Evolutionary conservation across 2,113 vertebrate genomes (phyloP).

Genomic region (Clarias gariepinus): DNA sequence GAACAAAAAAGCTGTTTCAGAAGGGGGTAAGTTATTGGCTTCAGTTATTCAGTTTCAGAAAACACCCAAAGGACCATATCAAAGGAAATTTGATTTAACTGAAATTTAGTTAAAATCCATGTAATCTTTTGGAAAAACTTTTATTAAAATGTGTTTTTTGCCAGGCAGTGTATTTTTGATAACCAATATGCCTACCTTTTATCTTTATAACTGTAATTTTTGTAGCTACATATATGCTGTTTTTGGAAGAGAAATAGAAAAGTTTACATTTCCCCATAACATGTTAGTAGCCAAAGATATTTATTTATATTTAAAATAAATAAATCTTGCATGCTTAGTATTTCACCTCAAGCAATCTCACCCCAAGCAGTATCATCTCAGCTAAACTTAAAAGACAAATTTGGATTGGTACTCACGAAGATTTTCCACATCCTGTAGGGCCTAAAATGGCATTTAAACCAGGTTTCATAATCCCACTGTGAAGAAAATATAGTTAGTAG

Average conservation of each 20-base stretch:
- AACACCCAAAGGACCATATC: too few species aligned
- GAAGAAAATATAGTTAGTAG: conserved; percentile 43
- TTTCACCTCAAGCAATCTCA: neutral
- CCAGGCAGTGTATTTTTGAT: neutral
- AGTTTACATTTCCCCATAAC: neutral
- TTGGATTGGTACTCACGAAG: conserved; percentile 84
- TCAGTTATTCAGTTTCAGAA: too few species aligned
- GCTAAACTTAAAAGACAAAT: neutral
- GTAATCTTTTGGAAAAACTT: too few species aligned
- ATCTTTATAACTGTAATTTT: neutral
- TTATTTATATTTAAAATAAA: neutral
- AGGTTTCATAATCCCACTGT: conserved; percentile 95
- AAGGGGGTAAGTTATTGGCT: too few species aligned
- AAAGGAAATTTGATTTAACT: too few species aligned
- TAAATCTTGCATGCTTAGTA: neutral
- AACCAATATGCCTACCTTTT: neutral
- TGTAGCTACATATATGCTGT: too few species aligned
- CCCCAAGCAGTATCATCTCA: neutral
- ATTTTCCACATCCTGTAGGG: conserved; percentile 93
- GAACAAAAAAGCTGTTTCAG: too few species aligned
- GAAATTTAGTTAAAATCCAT: too few species aligned
- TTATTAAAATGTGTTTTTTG: too few species aligned
- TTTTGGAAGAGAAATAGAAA: neutral
- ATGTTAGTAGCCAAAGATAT: too few species aligned
- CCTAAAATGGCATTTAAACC: conserved; percentile 95